Base-by-base conservation (phyloP, 2,113 vertebrate species). In the Dinomys branickii region DNA sequence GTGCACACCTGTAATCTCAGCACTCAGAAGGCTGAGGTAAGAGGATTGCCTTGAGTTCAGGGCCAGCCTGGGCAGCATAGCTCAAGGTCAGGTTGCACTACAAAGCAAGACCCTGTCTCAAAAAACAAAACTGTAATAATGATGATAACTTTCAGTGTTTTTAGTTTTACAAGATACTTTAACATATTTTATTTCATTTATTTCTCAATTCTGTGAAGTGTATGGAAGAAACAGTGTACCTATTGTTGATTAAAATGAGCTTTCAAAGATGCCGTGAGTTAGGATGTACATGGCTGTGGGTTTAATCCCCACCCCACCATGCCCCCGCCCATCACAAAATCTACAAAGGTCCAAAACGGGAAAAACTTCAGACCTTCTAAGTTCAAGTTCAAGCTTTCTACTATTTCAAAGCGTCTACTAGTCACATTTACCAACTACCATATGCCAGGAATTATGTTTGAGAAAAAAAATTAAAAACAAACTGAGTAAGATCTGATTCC, bases 141-240 rank as follows among this genome's bases (percentile, higher is more conserved):
- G 75, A 50, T 50, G 58, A 17, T 80, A 52, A 83, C 54, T 96
- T 88, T 97, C 80, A 85, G 61, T 50, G 91, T 16, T 71, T 83
- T 63, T 54, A 93, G 93, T 85, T 96, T 90, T 80, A 87, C 13
- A 88, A 88, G 80, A 83, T 41, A 82, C 77, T 89, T 83, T 71
- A 75, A 75, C 1, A 22, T 73, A 94, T 58, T 95, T 90, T 92
- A 91, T 78, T n/a, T 94, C 54, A 90, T 67, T 61, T 86, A 91
- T 77, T 90, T 93, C 63, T 93, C 78, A 94, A 85, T 58, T 93
- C 84, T 81, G 50, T 93, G 33, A 93, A 96, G 67, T 95, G 91
- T 88, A 86, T 75, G n/a, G 16, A 94, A 87, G 20, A 86, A 95
- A 33, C 5, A 94, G 50, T 73, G 80, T 13, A 89, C 3, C 3